Conservation (phyloP, 2,113 vertebrate species). For the Heterocephalus glaber region DNA sequence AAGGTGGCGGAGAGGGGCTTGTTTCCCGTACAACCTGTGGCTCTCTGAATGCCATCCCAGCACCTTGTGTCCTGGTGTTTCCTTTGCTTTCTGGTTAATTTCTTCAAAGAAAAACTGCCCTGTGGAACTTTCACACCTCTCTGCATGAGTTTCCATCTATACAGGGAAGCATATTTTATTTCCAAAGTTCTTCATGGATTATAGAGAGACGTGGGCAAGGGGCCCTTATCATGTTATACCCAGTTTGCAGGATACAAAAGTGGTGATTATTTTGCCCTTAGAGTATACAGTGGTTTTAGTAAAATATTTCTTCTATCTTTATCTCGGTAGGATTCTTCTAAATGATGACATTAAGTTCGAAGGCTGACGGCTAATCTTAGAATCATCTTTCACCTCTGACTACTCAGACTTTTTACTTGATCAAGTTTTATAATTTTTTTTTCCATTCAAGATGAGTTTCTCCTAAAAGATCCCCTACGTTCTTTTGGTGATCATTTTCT, state of each 20-base stretch:
- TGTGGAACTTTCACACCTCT: fast-evolving
- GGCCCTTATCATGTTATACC: neutral
- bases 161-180: neutral
- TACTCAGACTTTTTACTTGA: neutral
- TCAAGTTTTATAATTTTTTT: neutral
- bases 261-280: neutral
- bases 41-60: fast-evolving
- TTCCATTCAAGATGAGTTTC: neutral
- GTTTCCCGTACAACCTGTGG: neutral
- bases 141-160: neutral
- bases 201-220: neutral
- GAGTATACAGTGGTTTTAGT: neutral
- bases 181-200: neutral
- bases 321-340: neutral
- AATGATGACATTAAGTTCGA: neutral
- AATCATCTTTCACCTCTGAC: neutral
- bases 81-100: neutral
- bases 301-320: neutral
- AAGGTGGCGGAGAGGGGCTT: neutral
- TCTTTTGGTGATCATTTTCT: neutral
- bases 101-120: neutral
- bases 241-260: neutral
- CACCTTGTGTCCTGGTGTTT: fast-evolving
- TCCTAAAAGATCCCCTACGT: neutral
- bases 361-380: neutral